A percentile compares a stretch with the other conserved stretches of the same genome.
Evolutionary conservation across 2,888 invertebrate species (phyloP).

Genomic region (Anthrax anthrax): DNA sequence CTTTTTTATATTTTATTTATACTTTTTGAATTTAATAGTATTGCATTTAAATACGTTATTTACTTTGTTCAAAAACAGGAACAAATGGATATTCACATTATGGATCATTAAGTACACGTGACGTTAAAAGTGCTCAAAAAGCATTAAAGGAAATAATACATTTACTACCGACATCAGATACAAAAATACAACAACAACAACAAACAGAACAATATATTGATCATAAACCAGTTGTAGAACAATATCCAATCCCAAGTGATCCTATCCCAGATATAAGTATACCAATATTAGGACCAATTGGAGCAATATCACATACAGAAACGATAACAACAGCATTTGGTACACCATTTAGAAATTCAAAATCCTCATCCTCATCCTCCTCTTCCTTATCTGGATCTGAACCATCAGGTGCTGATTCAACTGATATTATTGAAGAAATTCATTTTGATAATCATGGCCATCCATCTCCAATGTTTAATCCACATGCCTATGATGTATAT

Average conservation of each 20-base stretch:
- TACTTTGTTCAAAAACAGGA: conserved; percentile 10
- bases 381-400: too few relatives aligned
- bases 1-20: too few relatives aligned
- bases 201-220: neutral
- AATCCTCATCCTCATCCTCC: neutral
- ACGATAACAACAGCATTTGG: conserved; percentile 30
- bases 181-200: neutral
- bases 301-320: conserved; percentile 29
- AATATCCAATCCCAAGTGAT: conserved; percentile 13
- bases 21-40: too few relatives aligned
- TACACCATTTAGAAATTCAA: conserved; percentile 7
- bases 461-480: neutral
- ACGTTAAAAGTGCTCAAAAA: conserved; percentile 8
- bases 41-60: too few relatives aligned
- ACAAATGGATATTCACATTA: neutral
- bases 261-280: conserved; percentile 4
- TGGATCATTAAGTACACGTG: conserved; percentile 4
- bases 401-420: neutral
- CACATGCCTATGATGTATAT: conserved; percentile 13
- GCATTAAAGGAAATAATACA: conserved; percentile 12
- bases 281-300: conserved; percentile 18
- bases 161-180: conserved; percentile 9
- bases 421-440: neutral
- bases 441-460: neutral
- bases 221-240: conserved; percentile 8